phyloP scores from a whole-genome alignment of 1,140 invertebrate species.

The Argopecten irradians region DNA sequence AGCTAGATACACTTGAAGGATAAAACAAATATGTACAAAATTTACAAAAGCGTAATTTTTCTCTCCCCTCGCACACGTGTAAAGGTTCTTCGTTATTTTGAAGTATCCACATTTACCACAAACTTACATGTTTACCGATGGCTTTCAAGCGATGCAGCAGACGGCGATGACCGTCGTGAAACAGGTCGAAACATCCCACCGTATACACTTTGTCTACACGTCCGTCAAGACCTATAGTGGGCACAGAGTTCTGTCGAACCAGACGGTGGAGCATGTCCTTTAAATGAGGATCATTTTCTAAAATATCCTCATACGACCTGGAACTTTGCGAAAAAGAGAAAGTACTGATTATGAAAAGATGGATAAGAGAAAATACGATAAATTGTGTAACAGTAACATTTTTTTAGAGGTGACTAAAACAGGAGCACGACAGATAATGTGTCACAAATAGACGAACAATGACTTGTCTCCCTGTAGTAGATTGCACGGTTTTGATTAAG shows the following conservation, averaged over 20 bases:
- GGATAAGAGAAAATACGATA: too few species aligned
- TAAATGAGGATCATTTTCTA: not conserved
- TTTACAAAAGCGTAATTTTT: not conserved
- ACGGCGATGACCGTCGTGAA: conserved; percentile 69
- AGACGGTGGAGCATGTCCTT: not conserved
- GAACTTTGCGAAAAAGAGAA: not conserved
- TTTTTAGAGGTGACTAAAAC: too few species aligned
- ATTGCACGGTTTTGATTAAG: too few species aligned
- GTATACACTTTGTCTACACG: conserved; percentile 71
- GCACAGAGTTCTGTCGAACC: conserved; percentile 36
- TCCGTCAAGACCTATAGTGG: conserved; percentile 36
- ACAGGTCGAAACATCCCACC: conserved; percentile 73
- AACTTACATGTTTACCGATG: conserved; percentile 69
- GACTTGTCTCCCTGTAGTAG: too few species aligned
- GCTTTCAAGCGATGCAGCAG: conserved; percentile 65
- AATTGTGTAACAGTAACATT: too few species aligned
- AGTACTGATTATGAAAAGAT: too few species aligned
- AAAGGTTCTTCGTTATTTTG: not conserved
- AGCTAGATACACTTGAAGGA: too few species aligned
- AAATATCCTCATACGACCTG: not conserved
- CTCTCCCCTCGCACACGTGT: not conserved
- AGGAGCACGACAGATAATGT: too few species aligned
- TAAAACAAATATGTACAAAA: too few species aligned
- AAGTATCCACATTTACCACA: not conserved
- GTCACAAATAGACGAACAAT: too few species aligned